A percentile compares a stretch with the other conserved stretches of the same genome.
phyloP scores from a whole-genome alignment of 1,140 invertebrate species.

The Caenorhabditis elegans region DNA sequence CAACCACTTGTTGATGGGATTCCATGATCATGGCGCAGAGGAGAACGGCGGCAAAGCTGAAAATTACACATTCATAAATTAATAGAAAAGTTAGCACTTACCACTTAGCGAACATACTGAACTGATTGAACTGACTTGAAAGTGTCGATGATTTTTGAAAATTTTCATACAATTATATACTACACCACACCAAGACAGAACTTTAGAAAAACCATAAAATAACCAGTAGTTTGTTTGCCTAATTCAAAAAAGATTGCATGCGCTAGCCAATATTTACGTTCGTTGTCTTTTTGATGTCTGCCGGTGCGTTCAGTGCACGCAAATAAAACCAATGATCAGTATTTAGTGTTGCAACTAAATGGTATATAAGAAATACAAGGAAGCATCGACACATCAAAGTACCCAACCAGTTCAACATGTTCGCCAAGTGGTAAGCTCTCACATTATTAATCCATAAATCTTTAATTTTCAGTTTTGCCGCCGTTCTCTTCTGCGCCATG shows the following conservation, averaged over 20 bases:
- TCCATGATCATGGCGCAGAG: neutral
- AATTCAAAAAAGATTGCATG: too few relatives aligned
- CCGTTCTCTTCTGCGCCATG: neutral
- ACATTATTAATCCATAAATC: too few relatives aligned
- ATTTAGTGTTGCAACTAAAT: too few relatives aligned
- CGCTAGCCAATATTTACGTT: too few relatives aligned
- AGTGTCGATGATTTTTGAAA: neutral
- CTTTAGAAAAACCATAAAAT: too few relatives aligned
- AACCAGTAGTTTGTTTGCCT: too few relatives aligned
- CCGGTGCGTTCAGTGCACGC: too few relatives aligned
- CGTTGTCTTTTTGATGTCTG: too few relatives aligned
- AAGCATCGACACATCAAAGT: neutral
- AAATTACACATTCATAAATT: neutral
- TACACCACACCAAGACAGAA: neutral
- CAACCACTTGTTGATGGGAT: neutral
- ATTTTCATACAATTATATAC: neutral
- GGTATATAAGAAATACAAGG: too few relatives aligned
- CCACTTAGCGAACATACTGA: conserved; percentile 20
- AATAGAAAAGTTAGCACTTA: neutral
- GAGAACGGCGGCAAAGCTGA: neutral
- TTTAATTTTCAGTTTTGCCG: neutral
- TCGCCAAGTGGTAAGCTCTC: conserved; percentile 8
- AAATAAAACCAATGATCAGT: too few relatives aligned
- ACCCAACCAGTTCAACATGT: neutral
- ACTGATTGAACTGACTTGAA: neutral